A percentile compares a stretch with the other conserved stretches of the same genome.
phyloP scores from a whole-genome alignment of 2,888 invertebrate genomes.

The Phrixothrix hirtus region DNA sequence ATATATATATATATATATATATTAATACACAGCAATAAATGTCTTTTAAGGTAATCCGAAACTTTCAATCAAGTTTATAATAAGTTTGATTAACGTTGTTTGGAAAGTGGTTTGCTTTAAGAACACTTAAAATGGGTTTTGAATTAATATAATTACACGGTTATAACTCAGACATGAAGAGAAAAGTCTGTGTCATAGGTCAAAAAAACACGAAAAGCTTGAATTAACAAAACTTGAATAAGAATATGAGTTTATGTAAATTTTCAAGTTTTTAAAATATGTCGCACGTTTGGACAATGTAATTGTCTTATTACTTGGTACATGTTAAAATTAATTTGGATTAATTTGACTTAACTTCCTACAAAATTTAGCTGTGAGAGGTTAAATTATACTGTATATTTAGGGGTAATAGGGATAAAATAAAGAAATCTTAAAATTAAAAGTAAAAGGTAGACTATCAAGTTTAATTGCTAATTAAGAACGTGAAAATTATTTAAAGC shows the following conservation, averaged over 20 bases:
- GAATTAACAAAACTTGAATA: constrained; percentile 25
- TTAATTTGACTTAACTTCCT: no score
- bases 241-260: constrained; percentile 12
- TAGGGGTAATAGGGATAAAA: no score
- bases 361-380: no score
- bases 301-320: constrained; percentile 3
- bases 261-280: constrained; percentile 10
- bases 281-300: constrained; percentile 7
- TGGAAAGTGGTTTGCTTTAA: constrained; percentile 13
- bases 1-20: no score
- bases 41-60: no score
- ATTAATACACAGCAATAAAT: no score
- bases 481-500: no score
- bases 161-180: constrained; percentile 17
- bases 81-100: constrained; percentile 3
- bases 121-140: constrained; percentile 12
- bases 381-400: no score
- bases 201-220: constrained; percentile 26
- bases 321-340: neutral
- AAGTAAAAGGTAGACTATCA: no score
- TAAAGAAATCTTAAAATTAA: no score
- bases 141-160: constrained; percentile 19
- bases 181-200: constrained; percentile 33
- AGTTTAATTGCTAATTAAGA: no score
- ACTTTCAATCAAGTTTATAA: neutral